phyloP scores from a whole-genome alignment of 1,140 invertebrate species.

The Drosophila subobscura region DNA sequence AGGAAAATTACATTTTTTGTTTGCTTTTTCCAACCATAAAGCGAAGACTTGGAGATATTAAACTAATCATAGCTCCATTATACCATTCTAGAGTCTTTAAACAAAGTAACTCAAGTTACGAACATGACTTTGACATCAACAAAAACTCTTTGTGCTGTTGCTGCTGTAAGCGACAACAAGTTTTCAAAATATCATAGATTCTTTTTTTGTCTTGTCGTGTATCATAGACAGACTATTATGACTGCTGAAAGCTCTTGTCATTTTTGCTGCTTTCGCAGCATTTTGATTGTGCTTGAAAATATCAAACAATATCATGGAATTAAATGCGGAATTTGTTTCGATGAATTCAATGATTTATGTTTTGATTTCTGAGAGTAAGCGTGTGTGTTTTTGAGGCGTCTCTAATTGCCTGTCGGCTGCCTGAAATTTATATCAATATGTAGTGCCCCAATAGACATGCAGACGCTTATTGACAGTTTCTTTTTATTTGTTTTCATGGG shows the following conservation, averaged over 20 bases:
- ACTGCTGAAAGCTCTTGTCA: constrained; percentile 73
- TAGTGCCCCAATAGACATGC: constrained; percentile 36
- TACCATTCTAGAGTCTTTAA: constrained; percentile 39
- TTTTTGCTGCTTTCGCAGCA: constrained; percentile 64
- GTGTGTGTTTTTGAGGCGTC: constrained; percentile 52
- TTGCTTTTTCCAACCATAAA: constrained; percentile 20
- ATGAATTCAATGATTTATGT: constrained; percentile 66
- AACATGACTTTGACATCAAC: constrained; percentile 67
- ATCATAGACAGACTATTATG: constrained; percentile 58
- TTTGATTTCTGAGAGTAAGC: constrained; percentile 20
- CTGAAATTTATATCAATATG: constrained; percentile 50
- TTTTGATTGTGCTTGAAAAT: constrained; percentile 61
- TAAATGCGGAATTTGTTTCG: constrained; percentile 41
- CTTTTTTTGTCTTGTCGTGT: constrained; percentile 11
- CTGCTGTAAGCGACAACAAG: constrained; percentile 62
- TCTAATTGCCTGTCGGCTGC: constrained; percentile 58
- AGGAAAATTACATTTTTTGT: constrained; percentile 50
- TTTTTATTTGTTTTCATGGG: constrained; percentile 20
- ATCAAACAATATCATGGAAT: constrained; percentile 37
- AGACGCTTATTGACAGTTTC: constrained; percentile 52
- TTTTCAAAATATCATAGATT: constrained; percentile 65
- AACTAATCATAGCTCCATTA: constrained; percentile 25
- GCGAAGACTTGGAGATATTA: constrained; percentile 34
- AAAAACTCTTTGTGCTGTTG: constrained; percentile 33
- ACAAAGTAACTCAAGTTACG: constrained; percentile 69